Evolutionary conservation across 2,113 vertebrate species (phyloP), one percentile per base, ranked within the genome.

Genomic region (Ceyx cyanopectus): DNA sequence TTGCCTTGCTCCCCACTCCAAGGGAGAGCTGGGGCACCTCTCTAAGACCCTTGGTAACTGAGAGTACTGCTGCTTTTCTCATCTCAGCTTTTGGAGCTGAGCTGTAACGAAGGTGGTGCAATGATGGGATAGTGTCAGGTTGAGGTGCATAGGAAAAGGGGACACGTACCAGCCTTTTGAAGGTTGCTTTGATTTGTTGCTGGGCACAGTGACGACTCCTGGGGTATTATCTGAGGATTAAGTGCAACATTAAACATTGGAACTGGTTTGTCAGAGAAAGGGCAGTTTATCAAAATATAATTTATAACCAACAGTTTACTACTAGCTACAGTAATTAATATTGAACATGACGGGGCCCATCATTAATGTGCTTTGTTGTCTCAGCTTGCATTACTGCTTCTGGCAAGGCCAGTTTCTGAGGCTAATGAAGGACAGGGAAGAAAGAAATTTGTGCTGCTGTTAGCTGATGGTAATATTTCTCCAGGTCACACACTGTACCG

Each of bases 331-430:
- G 79, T 96, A 94, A 96, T 95, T 96, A 95, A 96, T 94, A 89
- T 17, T 14, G 81, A 85, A 63, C 89, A 90, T 74, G 92, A 92
- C 8, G 61, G 68, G 68, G 62, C 72, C 66, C 63, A 90, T 97
- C 94, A 85, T 96, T 97, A 94, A 91, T 83, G 81, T 81, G 81
- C 89, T 94, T 92, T 93, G 89, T 91, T 95, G 93, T 92, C 81
- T 92, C 76, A 61, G 70, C 74, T 94, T 91, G 93, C 50, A 37
- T 88, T 95, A 83, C 81, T 77, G 90, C 85, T 93, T 57, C 81
- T 96, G 93, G 92, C 96, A 96, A 93, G 92, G 93, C 94, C 20
- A 10, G 70, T 87, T 92, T 95, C 88, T 48, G 87, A 95, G 92
- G 92, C 92, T 94, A 87, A 91, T 89, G 92, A 96, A 95, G 94